Conservation (phyloP, 2,113 vertebrate species). For the Tonatia bakeri region DNA sequence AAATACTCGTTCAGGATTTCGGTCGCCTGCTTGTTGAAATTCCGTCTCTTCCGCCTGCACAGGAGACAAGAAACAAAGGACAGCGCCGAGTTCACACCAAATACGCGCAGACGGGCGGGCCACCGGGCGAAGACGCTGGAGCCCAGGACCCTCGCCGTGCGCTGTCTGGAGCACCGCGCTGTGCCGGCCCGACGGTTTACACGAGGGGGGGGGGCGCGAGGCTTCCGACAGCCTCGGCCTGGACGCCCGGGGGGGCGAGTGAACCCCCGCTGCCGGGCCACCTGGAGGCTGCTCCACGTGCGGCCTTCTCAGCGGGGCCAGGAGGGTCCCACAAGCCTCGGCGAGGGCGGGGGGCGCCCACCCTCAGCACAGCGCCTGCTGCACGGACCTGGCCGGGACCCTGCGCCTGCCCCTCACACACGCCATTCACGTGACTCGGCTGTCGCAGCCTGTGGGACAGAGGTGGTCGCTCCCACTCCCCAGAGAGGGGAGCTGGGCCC, state of each 20-base stretch:
- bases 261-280: neutral
- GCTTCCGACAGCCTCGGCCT: neutral
- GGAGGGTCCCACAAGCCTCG: neutral
- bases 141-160: neutral
- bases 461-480: neutral
- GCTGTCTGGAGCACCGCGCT: neutral
- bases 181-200: accelerated
- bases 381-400: neutral
- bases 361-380: accelerated
- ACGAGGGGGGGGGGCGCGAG: accelerated
- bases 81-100: neutral
- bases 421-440: neutral
- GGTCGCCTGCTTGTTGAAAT: slow-evolving; percentile 99
- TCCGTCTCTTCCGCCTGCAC: slow-evolving; percentile 95
- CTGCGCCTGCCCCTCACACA: accelerated
- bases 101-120: neutral
- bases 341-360: accelerated
- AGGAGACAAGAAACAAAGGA: slow-evolving; percentile 60
- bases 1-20: slow-evolving; percentile 99
- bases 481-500: neutral
- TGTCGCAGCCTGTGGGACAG: neutral
- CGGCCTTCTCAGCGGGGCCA: neutral
- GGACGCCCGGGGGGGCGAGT: neutral
- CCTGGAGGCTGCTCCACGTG: no score
- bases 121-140: neutral